These are phyloP conservation scores for Balaenoptera acutorostrata DNA, from an alignment of 2,113 vertebrate genomes.

Conservation along the genomic window DNA sequence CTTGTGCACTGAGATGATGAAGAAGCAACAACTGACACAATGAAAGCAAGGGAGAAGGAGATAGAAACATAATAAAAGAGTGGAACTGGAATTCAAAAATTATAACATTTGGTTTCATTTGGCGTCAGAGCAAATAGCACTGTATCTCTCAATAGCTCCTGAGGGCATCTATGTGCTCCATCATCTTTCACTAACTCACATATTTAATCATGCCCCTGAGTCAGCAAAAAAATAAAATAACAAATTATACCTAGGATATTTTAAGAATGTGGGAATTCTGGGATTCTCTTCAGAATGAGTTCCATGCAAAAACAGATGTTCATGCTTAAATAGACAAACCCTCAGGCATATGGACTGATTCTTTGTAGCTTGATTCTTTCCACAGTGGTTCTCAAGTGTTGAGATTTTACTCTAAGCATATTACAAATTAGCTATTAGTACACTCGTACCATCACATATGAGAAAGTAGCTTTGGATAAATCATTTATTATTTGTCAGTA, in stretches of 20 bases:
- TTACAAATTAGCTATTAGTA: neutral
- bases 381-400: neutral
- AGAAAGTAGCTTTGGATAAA: neutral
- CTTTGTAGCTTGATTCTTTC: neutral
- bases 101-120: neutral
- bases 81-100: neutral
- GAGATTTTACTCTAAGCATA: neutral
- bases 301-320: neutral
- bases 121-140: neutral
- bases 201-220: neutral
- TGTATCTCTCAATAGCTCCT: neutral
- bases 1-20: neutral
- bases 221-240: neutral
- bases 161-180: neutral
- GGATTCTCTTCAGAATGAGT: constrained; percentile 2
- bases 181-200: neutral
- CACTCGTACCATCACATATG: neutral
- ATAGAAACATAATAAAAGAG: neutral
- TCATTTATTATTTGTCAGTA: neutral
- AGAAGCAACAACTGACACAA: neutral
- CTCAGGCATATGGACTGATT: neutral
- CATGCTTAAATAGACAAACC: neutral
- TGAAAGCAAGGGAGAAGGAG: neutral
- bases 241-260: neutral
- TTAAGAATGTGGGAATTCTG: neutral